These are phyloP conservation scores for Drosophila quasianomalipes DNA, from an alignment of 2,888 invertebrate species.

Conservation along the genomic window DNA sequence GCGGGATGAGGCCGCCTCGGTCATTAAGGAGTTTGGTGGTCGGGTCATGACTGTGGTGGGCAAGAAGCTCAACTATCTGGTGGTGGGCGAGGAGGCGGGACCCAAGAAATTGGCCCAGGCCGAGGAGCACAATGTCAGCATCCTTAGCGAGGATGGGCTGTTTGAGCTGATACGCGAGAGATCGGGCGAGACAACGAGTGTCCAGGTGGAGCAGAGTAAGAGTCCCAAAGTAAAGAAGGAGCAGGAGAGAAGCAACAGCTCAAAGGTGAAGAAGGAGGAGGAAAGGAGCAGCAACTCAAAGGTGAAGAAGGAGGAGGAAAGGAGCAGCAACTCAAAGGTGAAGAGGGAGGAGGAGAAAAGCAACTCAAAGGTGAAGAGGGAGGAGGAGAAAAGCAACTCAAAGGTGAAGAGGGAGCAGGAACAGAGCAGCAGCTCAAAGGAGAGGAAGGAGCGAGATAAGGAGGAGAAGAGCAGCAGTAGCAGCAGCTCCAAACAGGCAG, in stretches of 20 bases:
- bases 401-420: conserved; percentile 15
- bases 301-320: conserved; percentile 40
- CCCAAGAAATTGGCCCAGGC: conserved; percentile 93
- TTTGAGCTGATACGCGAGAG: conserved; percentile 90
- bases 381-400: conserved; percentile 11
- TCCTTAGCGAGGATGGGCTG: conserved; percentile 93
- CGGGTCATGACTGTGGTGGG: conserved; percentile 90
- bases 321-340: not conserved
- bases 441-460: conserved; percentile 14
- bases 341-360: conserved; percentile 24
- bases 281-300: conserved; percentile 28
- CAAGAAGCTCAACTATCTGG: conserved; percentile 92
- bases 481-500: not conserved
- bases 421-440: conserved; percentile 1
- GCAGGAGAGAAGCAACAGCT: conserved; percentile 16
- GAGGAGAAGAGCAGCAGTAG: conserved; percentile 1
- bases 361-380: conserved; percentile 9
- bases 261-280: conserved; percentile 23
- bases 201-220: conserved; percentile 7
- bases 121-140: conserved; percentile 89
- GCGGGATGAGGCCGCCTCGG: conserved; percentile 90
- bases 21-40: conserved; percentile 93
- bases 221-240: conserved; percentile 37
- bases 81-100: conserved; percentile 95
- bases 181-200: conserved; percentile 84